Base-by-base conservation (phyloP, 2,888 invertebrate genomes). In the Latrodectus hesperus region DNA sequence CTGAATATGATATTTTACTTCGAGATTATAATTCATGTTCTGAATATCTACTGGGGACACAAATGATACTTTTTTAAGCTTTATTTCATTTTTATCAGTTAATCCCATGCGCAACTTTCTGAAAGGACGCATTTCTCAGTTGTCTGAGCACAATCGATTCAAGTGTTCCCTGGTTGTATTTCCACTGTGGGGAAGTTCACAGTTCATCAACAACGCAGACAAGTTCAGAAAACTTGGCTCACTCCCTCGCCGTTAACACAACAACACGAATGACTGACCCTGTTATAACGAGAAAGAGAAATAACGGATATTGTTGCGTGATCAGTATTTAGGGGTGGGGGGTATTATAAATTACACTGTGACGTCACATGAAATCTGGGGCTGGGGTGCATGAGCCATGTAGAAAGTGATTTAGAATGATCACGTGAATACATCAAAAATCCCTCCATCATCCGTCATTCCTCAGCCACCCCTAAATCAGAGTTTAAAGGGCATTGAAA, bases 381-480 rank as follows among this genome's bases (percentile, higher is more conserved):
- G 77, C 16, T 73, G 17, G 65, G 38, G 38, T 38, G 67, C n/a
- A 72, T 71, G 72, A 72, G 53, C 71, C 65, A 84, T 77, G 78
- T 78, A 65, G 73, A 64, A 84, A 84, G 64, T 84, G 84, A 84
- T 83, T 75, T 26, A 11, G 67, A 60, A 12, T 64, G 83, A 76
- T 84, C 84, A 73, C 78, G 84, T 55, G 84, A 55, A 78, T 67
- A 78, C 55, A 55, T 38, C 6, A 72, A 14, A 73, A 78, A 73
- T 73, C 81, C 78, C 51, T 73, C 8, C 55, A 67, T 84, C 84
- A 84, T 84, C 84, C 77, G 84, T 84, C 84, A 84, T 78, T n/a
- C 22, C 12, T 49, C 53, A 49, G 78, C 49, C 22, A 65, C n/a
- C 67, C 53, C 65, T 55, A 77, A 78, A 84, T 77, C 84, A 67